phyloP scores from a whole-genome alignment of 2,113 vertebrate genomes.

The Misgurnus mizolepis region DNA sequence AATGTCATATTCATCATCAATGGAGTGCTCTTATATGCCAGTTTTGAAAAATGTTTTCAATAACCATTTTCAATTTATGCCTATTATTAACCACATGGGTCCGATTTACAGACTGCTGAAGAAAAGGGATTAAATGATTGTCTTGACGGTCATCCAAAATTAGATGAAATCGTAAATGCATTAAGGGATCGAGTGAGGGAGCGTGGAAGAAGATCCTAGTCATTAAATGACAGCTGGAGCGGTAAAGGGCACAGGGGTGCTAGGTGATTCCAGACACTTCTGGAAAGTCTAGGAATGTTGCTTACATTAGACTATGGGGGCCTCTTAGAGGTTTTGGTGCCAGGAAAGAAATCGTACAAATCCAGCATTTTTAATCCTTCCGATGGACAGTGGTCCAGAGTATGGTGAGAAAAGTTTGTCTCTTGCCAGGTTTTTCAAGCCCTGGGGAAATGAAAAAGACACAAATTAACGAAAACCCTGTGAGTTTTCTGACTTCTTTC shows the following conservation, averaged over 20 bases:
- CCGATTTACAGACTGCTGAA: constrained; percentile 13
- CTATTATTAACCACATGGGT: constrained; percentile 12
- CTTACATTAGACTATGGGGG: constrained; percentile 58
- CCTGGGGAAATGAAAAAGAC: constrained; percentile 42
- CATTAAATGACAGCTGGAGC: constrained; percentile 25
- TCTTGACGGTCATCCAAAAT: not conserved
- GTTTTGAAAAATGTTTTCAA: constrained; percentile 11
- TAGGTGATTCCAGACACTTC: constrained; percentile 46
- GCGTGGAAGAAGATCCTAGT: constrained; percentile 21
- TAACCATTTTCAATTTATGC: not conserved
- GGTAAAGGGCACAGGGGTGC: constrained; percentile 27
- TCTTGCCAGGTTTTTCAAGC: constrained; percentile 61
- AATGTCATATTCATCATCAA: constrained; percentile 32
- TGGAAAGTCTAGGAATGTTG: constrained; percentile 48
- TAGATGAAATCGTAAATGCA: not conserved
- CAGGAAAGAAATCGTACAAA: constrained; percentile 67
- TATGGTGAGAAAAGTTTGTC: constrained; percentile 59
- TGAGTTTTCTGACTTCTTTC: constrained; percentile 53
- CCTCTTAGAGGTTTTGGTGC: constrained; percentile 62
- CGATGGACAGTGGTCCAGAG: constrained; percentile 50
- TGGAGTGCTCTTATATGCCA: constrained; percentile 8
- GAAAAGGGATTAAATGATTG: constrained; percentile 19
- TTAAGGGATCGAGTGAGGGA: not conserved
- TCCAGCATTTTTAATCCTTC: constrained; percentile 65
- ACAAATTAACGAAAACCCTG: constrained; percentile 50